These are phyloP conservation scores for Nymphicus hollandicus DNA, from an alignment of 2,113 vertebrate genomes.

Conservation along the genomic window DNA sequence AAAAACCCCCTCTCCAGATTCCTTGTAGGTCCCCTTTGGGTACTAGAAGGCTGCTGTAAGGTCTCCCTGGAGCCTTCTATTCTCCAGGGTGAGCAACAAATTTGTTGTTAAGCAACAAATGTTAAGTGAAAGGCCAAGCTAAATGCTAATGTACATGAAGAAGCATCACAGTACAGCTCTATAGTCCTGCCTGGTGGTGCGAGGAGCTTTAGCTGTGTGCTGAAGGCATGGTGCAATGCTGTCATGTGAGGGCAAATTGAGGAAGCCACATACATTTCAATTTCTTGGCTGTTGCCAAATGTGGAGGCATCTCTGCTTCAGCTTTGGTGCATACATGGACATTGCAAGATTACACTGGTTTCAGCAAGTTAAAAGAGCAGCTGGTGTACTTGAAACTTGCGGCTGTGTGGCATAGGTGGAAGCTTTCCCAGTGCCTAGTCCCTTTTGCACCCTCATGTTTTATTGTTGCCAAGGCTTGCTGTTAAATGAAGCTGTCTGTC, in stretches of 20 bases:
- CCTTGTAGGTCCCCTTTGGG: not conserved
- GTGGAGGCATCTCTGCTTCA: not conserved
- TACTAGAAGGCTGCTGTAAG: not conserved
- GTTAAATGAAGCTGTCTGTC: not conserved
- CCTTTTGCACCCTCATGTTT: not conserved
- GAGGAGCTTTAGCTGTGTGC: not conserved
- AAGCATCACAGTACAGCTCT: fast-evolving
- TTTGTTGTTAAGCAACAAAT: not conserved
- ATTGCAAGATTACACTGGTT: fast-evolving
- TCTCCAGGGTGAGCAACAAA: not conserved
- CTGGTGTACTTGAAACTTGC: not conserved
- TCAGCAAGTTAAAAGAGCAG: not conserved
- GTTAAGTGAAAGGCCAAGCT: not conserved
- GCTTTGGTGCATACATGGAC: fast-evolving
- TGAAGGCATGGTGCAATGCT: not conserved
- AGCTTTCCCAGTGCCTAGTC: not conserved
- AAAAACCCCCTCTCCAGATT: not conserved
- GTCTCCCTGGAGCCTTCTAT: not conserved
- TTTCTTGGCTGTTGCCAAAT: not conserved
- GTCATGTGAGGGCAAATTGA: not conserved
- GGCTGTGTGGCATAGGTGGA: not conserved
- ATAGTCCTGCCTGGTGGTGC: not conserved
- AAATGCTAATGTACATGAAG: fast-evolving
- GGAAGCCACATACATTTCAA: not conserved
- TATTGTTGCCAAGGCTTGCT: not conserved